A percentile compares a stretch with the other conserved stretches of the same genome.
These are phyloP conservation scores for Tapirus terrestris DNA, from an alignment of 2,113 vertebrate genomes.

Conservation along the genomic window DNA sequence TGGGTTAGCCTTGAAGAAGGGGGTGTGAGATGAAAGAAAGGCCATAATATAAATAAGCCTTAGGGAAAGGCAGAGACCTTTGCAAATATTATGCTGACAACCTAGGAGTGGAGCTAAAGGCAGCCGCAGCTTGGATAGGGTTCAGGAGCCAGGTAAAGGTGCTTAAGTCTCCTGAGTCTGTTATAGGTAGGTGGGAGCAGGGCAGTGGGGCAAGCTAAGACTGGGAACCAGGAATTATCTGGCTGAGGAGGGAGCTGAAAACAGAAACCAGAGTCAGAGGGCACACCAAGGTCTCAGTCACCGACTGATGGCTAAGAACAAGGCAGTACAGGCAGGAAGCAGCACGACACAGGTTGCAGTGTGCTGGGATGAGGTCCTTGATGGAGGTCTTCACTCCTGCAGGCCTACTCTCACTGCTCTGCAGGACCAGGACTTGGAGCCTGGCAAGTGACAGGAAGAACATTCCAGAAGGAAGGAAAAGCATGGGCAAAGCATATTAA, in stretches of 20 bases:
- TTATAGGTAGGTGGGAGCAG: background rate
- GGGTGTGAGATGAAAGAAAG: background rate
- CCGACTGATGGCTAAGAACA: too few relatives aligned
- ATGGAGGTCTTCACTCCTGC: background rate
- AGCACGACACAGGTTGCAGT: background rate
- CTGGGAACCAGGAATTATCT: background rate
- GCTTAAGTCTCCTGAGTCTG: background rate
- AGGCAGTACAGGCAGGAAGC: too few relatives aligned
- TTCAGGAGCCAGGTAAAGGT: background rate
- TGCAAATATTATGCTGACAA: too few relatives aligned
- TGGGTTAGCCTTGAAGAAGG: background rate
- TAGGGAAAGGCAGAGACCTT: background rate
- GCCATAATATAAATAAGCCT: background rate
- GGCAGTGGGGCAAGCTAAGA: background rate
- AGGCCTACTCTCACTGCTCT: too few relatives aligned
- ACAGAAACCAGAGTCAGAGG: background rate
- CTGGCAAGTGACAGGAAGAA: background rate
- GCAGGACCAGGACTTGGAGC: background rate
- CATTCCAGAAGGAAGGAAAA: background rate
- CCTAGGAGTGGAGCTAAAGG: background rate
- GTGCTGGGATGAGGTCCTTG: rapidly evolving
- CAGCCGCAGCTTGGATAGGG: background rate
- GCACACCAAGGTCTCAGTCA: background rate
- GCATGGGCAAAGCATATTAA: background rate
- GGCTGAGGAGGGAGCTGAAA: background rate